Conservation (phyloP, 92 coral and sea anemone species). For the Porites rus region DNA sequence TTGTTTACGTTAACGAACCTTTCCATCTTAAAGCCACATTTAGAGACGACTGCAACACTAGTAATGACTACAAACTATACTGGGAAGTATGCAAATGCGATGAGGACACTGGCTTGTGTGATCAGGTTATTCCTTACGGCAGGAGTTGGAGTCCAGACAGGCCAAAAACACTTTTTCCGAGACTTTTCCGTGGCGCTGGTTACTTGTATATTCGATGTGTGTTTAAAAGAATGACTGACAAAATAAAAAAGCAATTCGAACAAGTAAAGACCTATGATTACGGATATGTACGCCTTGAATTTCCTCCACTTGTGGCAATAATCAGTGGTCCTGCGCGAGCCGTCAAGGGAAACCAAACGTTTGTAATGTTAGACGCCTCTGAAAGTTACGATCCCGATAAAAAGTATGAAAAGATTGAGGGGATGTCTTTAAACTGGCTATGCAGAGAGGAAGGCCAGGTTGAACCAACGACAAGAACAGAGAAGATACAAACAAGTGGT, state of each 20-base stretch:
- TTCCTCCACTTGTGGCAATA: slow-evolving; percentile 63
- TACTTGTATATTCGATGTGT: slow-evolving; percentile 72
- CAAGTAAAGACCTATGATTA: slow-evolving; percentile 56
- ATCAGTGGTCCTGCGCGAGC: slow-evolving; percentile 50
- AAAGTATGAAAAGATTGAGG: slow-evolving; percentile 14
- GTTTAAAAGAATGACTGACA: slow-evolving; percentile 16
- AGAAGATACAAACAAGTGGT: background rate
- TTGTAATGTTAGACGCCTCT: slow-evolving; percentile 25
- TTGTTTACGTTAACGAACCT: slow-evolving; percentile 32
- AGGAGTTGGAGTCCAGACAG: background rate
- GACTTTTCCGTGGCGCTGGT: slow-evolving; percentile 6
- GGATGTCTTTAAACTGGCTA: slow-evolving; percentile 48
- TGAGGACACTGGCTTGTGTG: slow-evolving; percentile 7
- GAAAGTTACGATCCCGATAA: slow-evolving; percentile 34
- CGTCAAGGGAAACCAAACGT: slow-evolving; percentile 39
- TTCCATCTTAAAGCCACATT: slow-evolving; percentile 46
- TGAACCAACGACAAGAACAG: background rate
- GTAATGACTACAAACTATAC: background rate
- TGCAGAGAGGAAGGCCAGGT: slow-evolving; percentile 19
- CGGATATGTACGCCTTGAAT: slow-evolving; percentile 58
- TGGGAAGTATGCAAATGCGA: slow-evolving; percentile 36
- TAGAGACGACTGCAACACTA: slow-evolving; percentile 27
- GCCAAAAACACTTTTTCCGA: slow-evolving; percentile 10
- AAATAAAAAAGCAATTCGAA: too few species aligned
- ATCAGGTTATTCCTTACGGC: background rate